These are phyloP conservation scores for Halichoeres trimaculatus DNA, from an alignment of 2,113 vertebrate species.

Conservation along the genomic window DNA sequence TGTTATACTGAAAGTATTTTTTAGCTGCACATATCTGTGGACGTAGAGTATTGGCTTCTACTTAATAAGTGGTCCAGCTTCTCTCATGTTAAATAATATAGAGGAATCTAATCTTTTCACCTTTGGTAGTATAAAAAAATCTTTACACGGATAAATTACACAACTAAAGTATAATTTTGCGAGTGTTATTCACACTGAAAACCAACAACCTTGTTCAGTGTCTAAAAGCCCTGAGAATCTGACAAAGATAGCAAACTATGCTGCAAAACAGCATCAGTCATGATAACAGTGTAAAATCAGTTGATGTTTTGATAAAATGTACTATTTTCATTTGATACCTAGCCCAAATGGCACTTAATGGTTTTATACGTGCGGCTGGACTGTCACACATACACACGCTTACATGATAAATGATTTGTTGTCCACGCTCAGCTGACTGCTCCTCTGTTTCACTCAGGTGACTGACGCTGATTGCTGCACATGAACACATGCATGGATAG, in stretches of 20 bases:
- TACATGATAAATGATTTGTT: conserved; percentile 38
- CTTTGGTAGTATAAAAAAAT: neutral
- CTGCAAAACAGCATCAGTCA: neutral
- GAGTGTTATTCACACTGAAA: neutral
- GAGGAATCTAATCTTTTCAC: neutral
- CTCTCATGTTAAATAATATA: neutral
- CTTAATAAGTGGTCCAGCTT: neutral
- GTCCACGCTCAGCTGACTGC: conserved; percentile 21
- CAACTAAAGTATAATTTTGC: neutral
- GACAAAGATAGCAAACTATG: neutral
- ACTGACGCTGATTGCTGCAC: conserved; percentile 43
- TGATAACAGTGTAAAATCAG: conserved; percentile 3
- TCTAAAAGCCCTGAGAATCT: neutral
- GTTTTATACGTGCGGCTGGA: neutral
- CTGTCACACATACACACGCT: neutral
- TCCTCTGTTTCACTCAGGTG: conserved; percentile 50
- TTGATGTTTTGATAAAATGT: conserved; percentile 5
- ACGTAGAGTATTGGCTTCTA: neutral
- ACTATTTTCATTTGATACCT: neutral
- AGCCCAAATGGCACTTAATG: conserved; percentile 1
- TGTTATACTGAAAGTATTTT: neutral
- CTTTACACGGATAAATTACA: neutral
- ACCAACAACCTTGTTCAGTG: neutral
- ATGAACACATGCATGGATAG: conserved; percentile 34
- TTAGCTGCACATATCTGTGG: neutral